Conservation (phyloP, 2,113 vertebrate species). For the Ochotona curzoniae region DNA sequence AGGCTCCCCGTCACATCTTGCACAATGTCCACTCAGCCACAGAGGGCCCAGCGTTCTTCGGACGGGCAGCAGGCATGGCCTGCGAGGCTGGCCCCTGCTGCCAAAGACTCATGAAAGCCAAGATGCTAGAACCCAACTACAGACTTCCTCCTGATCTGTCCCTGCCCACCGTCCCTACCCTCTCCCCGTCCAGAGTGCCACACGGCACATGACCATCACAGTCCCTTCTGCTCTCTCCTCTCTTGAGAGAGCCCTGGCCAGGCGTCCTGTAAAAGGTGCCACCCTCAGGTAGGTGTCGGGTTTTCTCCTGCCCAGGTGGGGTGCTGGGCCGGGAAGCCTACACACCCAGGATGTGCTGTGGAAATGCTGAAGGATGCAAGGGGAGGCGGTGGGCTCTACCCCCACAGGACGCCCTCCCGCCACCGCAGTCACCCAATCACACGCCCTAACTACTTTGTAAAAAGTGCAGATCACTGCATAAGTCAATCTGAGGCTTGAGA, state of each 20-base stretch:
- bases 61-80: too few relatives aligned
- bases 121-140: neutral
- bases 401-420: neutral
- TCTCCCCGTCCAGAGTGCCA: neutral
- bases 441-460: neutral
- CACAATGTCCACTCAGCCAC: constrained; percentile 28
- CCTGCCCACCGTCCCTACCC: neutral
- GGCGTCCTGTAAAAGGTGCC: neutral
- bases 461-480: neutral
- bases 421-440: neutral
- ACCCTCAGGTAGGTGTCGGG: neutral
- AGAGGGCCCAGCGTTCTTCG: constrained; percentile 57
- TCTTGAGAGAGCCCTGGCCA: neutral
- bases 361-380: neutral
- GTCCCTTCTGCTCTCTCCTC: neutral
- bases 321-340: accelerated
- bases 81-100: too few relatives aligned
- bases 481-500: neutral
- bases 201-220: accelerated
- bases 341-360: accelerated
- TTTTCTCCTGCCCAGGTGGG: neutral
- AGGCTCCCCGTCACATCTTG: constrained; percentile 69
- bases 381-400: neutral
- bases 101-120: neutral
- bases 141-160: neutral